A percentile compares a stretch with the other conserved stretches of the same genome.
Evolutionary conservation across 2,888 invertebrate genomes (phyloP).

Genomic region (Synergus umbraculus): DNA sequence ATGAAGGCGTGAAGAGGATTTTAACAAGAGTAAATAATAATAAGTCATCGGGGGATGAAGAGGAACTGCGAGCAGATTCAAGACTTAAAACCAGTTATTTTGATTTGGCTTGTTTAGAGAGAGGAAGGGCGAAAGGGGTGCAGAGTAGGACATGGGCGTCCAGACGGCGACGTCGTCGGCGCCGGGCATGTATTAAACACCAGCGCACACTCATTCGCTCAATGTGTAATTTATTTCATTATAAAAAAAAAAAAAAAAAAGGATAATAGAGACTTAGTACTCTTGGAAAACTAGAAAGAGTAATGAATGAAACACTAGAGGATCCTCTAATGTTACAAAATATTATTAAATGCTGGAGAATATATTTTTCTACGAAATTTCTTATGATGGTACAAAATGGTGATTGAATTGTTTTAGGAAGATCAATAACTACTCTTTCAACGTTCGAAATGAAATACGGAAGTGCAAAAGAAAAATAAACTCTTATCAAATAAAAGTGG

Average conservation of each 20-base stretch:
- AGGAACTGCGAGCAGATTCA: constrained; percentile 34
- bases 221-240: neutral
- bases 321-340: no score
- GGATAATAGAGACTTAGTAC: neutral
- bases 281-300: neutral
- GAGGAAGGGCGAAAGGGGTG: constrained; percentile 31
- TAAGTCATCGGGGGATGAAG: constrained; percentile 32
- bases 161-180: constrained; percentile 75
- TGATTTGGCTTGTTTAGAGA: constrained; percentile 53
- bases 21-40: constrained; percentile 45
- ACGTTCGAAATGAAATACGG: constrained; percentile 23
- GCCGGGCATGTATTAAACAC: constrained; percentile 71
- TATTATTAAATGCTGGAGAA: no score
- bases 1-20: neutral
- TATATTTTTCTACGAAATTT: neutral
- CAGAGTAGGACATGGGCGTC: constrained; percentile 69
- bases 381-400: constrained; percentile 1
- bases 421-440: constrained; percentile 20
- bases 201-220: constrained; percentile 56
- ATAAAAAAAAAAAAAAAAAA: neutral
- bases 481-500: constrained; percentile 38
- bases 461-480: constrained; percentile 33
- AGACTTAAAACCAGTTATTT: constrained; percentile 50
- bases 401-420: constrained; percentile 1
- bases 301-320: no score